Evolutionary conservation across 2,113 vertebrate species (phyloP).

Genomic region (Vidua chalybeata): DNA sequence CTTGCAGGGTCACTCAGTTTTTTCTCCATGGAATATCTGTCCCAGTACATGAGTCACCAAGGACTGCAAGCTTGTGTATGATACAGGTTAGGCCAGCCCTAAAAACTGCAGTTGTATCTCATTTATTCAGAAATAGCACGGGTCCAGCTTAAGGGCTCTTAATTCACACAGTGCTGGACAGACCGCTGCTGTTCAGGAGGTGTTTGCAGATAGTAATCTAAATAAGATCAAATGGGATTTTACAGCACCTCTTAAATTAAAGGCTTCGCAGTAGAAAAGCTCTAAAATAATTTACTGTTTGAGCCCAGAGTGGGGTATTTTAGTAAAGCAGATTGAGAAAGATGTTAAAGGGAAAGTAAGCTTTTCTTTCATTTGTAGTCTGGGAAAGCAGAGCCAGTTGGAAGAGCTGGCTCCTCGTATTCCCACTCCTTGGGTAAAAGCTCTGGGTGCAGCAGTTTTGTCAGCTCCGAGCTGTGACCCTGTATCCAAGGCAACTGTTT

Average conservation of each 20-base stretch:
- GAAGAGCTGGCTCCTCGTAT: background rate
- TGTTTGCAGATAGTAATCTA: background rate
- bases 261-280: background rate
- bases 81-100: background rate
- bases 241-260: background rate
- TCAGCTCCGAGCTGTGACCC: background rate
- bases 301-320: background rate
- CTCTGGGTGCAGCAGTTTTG: background rate
- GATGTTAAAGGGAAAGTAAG: background rate
- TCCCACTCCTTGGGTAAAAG: background rate
- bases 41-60: background rate
- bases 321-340: background rate
- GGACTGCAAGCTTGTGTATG: background rate
- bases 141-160: background rate
- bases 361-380: background rate
- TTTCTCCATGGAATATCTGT: background rate
- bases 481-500: slow-evolving; percentile 59
- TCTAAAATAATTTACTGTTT: background rate
- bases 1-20: background rate
- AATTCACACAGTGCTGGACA: background rate
- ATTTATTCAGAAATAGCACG: background rate
- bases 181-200: background rate
- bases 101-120: background rate
- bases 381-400: background rate
- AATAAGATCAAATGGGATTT: background rate